Evolutionary conservation across 2,113 vertebrate species (phyloP), one percentile per base, ranked within the genome.

Genomic region (Phalacrocorax carbo): DNA sequence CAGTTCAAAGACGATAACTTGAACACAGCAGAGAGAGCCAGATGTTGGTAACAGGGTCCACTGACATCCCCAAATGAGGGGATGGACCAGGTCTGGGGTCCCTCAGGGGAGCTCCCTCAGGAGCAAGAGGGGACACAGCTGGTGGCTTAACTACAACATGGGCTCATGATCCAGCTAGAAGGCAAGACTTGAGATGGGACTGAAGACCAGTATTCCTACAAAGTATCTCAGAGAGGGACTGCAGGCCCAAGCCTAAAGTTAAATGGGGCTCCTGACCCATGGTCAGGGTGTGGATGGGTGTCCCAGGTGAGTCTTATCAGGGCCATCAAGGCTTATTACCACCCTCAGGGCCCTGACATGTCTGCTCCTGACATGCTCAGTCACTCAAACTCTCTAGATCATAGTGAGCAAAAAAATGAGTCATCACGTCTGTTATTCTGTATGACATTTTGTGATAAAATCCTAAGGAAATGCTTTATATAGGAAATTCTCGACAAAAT

Each of bases 141-240:
- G 27, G 32, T 49, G 6, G 7, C 10, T 64, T n/a, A 79, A 1
- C 48, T 62, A 23, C n/a, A 52, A 3, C 32, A 38, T 0, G 0
- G 9, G 2, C 5, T 51, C 38, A 22, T 1, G 1, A 27, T 16
- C 30, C 75, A 69, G 3, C 5, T 6, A 48, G 69, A 71, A 85
- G 7, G 4, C 9, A 85, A 19, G 13, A 30, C 23, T 10, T 51
- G 6, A n/a, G 2, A 0, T 0, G 0, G 3, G 6, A 18, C 32
- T 17, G 5, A 44, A 88, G 36, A 49, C 10, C 9, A 55, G 2
- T 1, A 4, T 12, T 34, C 16, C 70, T 29, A 7, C 5, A 65
- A 1, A 34, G 34, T 2, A 48, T 8, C 34, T 60, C 42, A 76
- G 3, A 2, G 2, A 10, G 1, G 3, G 1, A 11, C 3, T 20